Conservation (phyloP, 2,888 invertebrate species). For the Rhogogaster chlorosoma region DNA sequence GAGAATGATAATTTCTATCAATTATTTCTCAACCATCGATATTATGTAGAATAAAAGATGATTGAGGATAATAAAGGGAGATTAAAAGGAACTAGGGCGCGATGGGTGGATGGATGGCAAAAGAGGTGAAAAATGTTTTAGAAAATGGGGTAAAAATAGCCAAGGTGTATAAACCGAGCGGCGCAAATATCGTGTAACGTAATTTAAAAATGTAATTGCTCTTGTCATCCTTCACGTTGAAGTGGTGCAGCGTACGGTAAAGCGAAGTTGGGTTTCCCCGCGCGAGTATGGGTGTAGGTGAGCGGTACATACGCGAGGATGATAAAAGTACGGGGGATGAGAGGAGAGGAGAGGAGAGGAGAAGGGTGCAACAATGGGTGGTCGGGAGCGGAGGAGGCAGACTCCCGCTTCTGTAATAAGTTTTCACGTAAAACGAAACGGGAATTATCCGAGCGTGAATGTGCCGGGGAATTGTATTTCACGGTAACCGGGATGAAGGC, state of each 20-base stretch:
- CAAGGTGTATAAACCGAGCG: slow-evolving; percentile 58
- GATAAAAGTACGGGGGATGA: neutral
- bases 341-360: slow-evolving; percentile 8
- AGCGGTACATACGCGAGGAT: neutral
- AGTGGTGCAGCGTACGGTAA: slow-evolving; percentile 8
- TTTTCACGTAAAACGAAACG: slow-evolving; percentile 75
- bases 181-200: slow-evolving; percentile 76
- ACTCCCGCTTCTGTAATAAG: slow-evolving; percentile 69
- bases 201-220: slow-evolving; percentile 77
- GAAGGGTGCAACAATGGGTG: slow-evolving; percentile 52
- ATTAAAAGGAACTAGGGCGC: too few species aligned
- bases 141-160: slow-evolving; percentile 54
- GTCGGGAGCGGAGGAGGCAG: slow-evolving; percentile 63
- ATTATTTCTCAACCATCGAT: too few species aligned
- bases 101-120: neutral
- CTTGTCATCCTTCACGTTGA: slow-evolving; percentile 72
- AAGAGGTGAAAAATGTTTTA: slow-evolving; percentile 50
- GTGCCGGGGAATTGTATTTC: slow-evolving; percentile 76
- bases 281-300: neutral
- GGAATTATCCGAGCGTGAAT: slow-evolving; percentile 76
- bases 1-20: too few species aligned
- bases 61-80: neutral
- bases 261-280: neutral
- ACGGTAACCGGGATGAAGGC: slow-evolving; percentile 59
- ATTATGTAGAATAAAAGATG: too few species aligned